Base-by-base conservation (phyloP, 2,888 invertebrate genomes). In the Ethmia dodecea region DNA sequence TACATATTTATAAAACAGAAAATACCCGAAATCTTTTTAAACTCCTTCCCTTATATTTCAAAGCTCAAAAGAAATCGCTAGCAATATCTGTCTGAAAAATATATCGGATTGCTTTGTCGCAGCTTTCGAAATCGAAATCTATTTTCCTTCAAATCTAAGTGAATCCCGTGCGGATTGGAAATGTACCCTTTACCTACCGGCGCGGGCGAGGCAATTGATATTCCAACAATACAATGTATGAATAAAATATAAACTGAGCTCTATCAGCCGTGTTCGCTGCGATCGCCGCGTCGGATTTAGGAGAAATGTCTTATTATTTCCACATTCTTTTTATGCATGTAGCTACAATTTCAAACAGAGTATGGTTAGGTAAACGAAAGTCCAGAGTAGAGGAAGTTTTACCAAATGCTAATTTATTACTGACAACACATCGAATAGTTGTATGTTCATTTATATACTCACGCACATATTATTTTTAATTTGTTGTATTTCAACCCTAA, bases 131-230 rank as follows among this genome's bases (percentile, higher is more conserved):
- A 84, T 84, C 86, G 83, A 86, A 84, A 86, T 86, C 84, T 86
- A 86, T 86, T 84, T 86, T 86, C 86, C 86, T 84, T 86, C 86
- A 84, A 86, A 86, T 84, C 86, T 86, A 86, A 86, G 86, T 83
- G 86, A 86, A 86, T 86, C 86, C 86, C 86, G 81, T 77, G 86
- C 79, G 86, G 84, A 84, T 86, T 84, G 86, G 80, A 83, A 84
- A 79, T 78, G 81, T 86, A 86, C 84, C 84, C 86, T 86, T 86
- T 86, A 83, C 84, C 84, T 84, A 84, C 84, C 80, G 80, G 69
- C 83, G 81, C 83, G 81, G 80, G 84, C 74, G 81, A 78, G 81
- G 74, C 86, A 84, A 86, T 86, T 86, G 86, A 86, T 86, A 86
- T 86, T 86, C 86, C 66, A 84, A 86, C 86, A 86, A 86, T 86